A percentile compares a stretch with the other conserved stretches of the same genome.
These are phyloP conservation scores for Zonotrichia albicollis DNA, from an alignment of 2,797 vertebrate species.

Conservation along the genomic window DNA sequence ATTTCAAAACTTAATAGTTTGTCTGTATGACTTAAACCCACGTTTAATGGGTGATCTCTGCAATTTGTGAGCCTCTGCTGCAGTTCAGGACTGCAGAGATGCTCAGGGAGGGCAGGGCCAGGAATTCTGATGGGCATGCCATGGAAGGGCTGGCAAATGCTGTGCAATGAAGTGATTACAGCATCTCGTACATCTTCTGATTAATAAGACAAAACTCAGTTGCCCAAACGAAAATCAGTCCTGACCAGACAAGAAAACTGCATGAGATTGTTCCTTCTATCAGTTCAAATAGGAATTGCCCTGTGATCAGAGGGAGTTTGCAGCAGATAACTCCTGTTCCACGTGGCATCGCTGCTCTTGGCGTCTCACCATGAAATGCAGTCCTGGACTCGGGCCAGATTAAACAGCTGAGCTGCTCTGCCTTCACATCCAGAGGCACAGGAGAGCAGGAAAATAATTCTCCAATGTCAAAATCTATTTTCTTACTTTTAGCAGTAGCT, in stretches of 20 bases:
- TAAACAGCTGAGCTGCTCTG: slow-evolving; percentile 71
- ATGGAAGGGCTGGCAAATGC: not conserved
- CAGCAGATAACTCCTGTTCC: slow-evolving; percentile 60
- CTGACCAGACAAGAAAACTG: not conserved
- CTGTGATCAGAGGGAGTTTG: slow-evolving; percentile 37
- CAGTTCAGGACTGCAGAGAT: not conserved
- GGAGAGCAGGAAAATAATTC: slow-evolving; percentile 72
- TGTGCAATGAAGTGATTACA: not conserved
- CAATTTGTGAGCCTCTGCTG: not conserved
- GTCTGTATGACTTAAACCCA: not conserved
- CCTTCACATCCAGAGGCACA: slow-evolving; percentile 71
- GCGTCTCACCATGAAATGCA: slow-evolving; percentile 40
- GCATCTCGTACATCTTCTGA: not conserved
- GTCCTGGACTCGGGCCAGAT: slow-evolving; percentile 67
- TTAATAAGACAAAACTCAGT: slow-evolving; percentile 1
- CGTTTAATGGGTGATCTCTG: not conserved
- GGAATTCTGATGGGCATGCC: not conserved
- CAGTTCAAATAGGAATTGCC: slow-evolving; percentile 35
- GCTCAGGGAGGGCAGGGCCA: not conserved
- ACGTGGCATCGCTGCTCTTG: slow-evolving; percentile 61
- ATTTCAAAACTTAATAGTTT: not conserved
- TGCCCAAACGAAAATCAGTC: slow-evolving; percentile 29
- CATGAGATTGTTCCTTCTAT: not conserved
- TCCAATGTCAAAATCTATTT: slow-evolving; percentile 67
- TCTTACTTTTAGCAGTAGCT: slow-evolving; percentile 71